Conservation (phyloP, 2,888 invertebrate genomes). For the Mythimna albipuncta region DNA sequence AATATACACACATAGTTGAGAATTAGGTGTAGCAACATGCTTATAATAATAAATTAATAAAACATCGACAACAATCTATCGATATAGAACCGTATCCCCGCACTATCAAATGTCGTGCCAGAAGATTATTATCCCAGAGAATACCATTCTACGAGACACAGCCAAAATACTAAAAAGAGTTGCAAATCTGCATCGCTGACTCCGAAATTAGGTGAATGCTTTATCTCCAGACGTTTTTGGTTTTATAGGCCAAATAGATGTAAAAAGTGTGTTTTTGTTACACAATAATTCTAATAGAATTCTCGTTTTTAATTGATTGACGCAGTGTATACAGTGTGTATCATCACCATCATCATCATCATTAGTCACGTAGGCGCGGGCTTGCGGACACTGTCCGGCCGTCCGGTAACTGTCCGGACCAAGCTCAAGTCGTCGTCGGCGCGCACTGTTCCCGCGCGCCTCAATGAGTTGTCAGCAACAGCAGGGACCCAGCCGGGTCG, state of each 20-base stretch:
- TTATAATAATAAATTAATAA: not conserved
- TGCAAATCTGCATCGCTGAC: constrained; percentile 65
- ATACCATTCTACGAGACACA: constrained; percentile 70
- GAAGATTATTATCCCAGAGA: constrained; percentile 72
- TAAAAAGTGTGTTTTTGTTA: not conserved
- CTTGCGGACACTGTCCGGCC: too few relatives aligned
- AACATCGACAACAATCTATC: constrained; percentile 24
- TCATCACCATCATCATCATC: too few relatives aligned
- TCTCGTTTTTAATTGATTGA: not conserved
- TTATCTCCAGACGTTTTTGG: constrained; percentile 26
- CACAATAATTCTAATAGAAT: not conserved
- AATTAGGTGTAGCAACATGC: too few relatives aligned
- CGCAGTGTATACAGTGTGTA: too few relatives aligned
- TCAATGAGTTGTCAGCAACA: too few relatives aligned
- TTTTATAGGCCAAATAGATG: constrained; percentile 2
- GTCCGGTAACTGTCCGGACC: too few relatives aligned
- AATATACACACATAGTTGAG: too few relatives aligned
- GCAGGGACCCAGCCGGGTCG: too few relatives aligned
- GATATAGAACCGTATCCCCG: not conserved
- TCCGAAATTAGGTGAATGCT: constrained; percentile 54
- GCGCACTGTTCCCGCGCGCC: too few relatives aligned
- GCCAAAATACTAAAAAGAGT: constrained; percentile 74
- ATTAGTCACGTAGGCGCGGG: too few relatives aligned
- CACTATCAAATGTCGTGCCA: constrained; percentile 69
- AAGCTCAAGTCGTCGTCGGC: too few relatives aligned